These are phyloP conservation scores for Glareola pratincola DNA, from an alignment of 2,113 vertebrate genomes.

Conservation along the genomic window DNA sequence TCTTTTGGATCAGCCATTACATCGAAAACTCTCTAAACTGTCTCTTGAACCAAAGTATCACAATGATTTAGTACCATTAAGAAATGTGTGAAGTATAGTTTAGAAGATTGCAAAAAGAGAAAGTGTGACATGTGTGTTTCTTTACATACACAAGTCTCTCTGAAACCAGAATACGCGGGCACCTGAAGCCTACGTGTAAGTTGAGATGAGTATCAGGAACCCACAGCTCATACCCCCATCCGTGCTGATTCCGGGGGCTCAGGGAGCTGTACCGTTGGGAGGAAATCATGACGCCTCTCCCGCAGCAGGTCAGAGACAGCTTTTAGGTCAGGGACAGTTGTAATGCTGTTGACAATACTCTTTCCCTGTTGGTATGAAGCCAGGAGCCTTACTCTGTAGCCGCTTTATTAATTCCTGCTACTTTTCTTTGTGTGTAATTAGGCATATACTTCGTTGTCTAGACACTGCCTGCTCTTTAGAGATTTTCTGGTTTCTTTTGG, in stretches of 20 bases:
- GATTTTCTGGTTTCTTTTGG: background rate
- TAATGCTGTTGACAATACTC: background rate
- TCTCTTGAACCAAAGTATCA: background rate
- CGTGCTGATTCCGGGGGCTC: background rate
- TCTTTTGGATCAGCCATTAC: background rate
- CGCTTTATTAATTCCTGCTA: background rate
- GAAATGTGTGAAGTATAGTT: background rate
- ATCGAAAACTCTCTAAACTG: background rate
- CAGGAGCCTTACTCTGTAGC: background rate
- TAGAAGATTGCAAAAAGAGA: background rate
- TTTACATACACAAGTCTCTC: background rate
- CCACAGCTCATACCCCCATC: background rate
- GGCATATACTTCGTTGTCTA: background rate
- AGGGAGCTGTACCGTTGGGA: background rate
- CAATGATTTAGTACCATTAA: background rate
- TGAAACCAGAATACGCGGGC: background rate
- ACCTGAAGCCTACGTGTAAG: background rate
- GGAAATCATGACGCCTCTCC: background rate
- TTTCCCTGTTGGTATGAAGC: background rate
- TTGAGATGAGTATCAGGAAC: background rate
- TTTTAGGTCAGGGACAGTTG: background rate
- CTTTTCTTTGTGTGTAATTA: background rate
- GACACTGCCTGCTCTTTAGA: background rate
- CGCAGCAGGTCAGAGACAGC: background rate
- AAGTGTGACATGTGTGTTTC: fast-evolving